phyloP scores from a whole-genome alignment of 2,797 vertebrate genomes.

The Glossophaga mutica region DNA sequence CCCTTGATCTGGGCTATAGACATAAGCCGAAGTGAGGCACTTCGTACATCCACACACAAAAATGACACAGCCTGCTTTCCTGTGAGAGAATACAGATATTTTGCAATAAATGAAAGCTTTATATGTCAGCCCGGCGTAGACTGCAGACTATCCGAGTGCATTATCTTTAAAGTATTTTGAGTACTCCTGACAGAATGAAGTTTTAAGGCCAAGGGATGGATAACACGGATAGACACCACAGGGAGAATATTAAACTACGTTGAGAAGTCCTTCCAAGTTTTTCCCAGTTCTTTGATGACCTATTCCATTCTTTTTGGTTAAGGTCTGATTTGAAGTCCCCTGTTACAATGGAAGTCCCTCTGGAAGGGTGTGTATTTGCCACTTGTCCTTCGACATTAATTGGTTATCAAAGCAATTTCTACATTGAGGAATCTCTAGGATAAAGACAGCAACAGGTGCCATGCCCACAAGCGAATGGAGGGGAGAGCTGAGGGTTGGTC shows the following conservation, averaged over 20 bases:
- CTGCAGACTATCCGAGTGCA: background rate
- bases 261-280: background rate
- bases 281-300: background rate
- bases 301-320: background rate
- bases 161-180: background rate
- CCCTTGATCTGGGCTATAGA: background rate
- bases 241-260: background rate
- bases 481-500: background rate
- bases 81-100: background rate
- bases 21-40: background rate
- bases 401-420: background rate
- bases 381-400: background rate
- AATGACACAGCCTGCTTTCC: background rate
- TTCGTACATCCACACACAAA: background rate
- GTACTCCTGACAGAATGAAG: background rate
- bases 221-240: background rate
- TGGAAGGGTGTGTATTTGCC: background rate
- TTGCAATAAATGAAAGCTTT: background rate
- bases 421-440: background rate
- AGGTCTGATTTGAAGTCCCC: background rate
- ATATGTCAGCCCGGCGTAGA: background rate
- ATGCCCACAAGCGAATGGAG: background rate
- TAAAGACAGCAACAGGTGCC: background rate
- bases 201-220: background rate
- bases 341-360: background rate